phyloP scores from a whole-genome alignment of 2,797 vertebrate genomes.

The Onychomys arenicola region DNA sequence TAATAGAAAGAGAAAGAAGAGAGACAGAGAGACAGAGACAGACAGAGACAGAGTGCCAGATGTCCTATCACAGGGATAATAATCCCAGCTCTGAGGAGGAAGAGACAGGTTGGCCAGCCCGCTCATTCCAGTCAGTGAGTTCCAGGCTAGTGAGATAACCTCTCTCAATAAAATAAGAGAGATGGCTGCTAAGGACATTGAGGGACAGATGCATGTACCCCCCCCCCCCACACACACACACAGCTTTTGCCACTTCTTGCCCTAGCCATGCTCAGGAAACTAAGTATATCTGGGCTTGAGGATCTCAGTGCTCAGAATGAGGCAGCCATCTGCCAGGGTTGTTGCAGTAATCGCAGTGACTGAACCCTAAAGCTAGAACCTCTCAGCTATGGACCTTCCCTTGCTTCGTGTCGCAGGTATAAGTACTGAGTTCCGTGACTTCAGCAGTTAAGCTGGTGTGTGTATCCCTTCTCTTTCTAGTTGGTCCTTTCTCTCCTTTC shows the following conservation, averaged over 20 bases:
- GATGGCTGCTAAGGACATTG: background rate
- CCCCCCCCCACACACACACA: rapidly evolving
- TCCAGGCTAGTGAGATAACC: background rate
- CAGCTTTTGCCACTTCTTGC: background rate
- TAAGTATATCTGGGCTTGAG: background rate
- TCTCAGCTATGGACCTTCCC: too few relatives aligned
- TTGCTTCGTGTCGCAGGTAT: background rate
- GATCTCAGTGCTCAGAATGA: background rate
- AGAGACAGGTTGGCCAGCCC: background rate
- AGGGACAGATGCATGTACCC: rapidly evolving
- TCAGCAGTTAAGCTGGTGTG: background rate
- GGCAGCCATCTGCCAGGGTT: rapidly evolving
- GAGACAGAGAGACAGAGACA: too few relatives aligned
- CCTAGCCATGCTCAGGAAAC: background rate
- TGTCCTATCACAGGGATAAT: background rate
- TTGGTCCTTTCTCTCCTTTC: too few relatives aligned
- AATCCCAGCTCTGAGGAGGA: background rate
- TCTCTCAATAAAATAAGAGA: background rate
- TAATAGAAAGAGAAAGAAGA: too few relatives aligned
- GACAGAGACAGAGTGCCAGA: background rate
- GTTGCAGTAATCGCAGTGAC: background rate
- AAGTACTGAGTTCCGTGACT: too few relatives aligned
- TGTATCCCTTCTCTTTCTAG: rapidly evolving
- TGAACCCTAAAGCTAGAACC: background rate
- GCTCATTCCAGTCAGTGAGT: background rate